Conservation (phyloP, 92 coral and sea anemone species). For the Epizoanthus ramosus region DNA sequence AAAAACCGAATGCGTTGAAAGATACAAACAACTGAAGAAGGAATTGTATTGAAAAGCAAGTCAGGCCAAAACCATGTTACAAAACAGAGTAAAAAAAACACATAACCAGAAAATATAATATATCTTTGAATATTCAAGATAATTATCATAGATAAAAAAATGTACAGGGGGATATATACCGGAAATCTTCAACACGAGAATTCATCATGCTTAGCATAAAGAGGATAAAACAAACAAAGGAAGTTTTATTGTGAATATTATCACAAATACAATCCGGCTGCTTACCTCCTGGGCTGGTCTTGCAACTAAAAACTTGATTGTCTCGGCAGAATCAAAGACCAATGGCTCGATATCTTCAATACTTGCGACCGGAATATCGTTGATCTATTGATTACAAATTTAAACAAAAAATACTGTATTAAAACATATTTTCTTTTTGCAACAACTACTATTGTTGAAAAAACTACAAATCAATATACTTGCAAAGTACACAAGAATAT, state of each 20-base stretch:
- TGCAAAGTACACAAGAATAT: neutral
- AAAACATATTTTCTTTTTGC: neutral
- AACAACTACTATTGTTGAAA: neutral
- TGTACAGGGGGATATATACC: neutral
- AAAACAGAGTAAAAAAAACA: slow-evolving; percentile 20
- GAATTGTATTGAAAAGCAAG: neutral
- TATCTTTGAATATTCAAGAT: too few species aligned
- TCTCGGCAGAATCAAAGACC: slow-evolving; percentile 81
- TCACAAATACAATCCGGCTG: neutral
- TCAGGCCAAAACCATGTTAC: slow-evolving; percentile 19
- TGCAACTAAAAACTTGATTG: slow-evolving; percentile 93
- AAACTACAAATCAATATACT: neutral
- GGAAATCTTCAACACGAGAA: slow-evolving; percentile 17
- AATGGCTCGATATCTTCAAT: slow-evolving; percentile 86
- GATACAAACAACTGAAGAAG: neutral
- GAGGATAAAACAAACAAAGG: slow-evolving; percentile 1
- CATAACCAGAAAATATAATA: neutral
- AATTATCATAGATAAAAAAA: too few species aligned
- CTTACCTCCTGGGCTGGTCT: slow-evolving; percentile 98
- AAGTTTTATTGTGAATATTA: slow-evolving; percentile 2
- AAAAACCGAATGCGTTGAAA: neutral
- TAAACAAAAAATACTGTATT: neutral
- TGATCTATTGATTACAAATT: slow-evolving; percentile 63
- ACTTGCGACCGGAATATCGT: slow-evolving; percentile 84
- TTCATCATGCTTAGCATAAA: neutral